Percentiles rank a stretch among this genome's conserved stretches.
Conservation (phyloP, 2,888 invertebrate species). For the Cephus spinipes region DNA sequence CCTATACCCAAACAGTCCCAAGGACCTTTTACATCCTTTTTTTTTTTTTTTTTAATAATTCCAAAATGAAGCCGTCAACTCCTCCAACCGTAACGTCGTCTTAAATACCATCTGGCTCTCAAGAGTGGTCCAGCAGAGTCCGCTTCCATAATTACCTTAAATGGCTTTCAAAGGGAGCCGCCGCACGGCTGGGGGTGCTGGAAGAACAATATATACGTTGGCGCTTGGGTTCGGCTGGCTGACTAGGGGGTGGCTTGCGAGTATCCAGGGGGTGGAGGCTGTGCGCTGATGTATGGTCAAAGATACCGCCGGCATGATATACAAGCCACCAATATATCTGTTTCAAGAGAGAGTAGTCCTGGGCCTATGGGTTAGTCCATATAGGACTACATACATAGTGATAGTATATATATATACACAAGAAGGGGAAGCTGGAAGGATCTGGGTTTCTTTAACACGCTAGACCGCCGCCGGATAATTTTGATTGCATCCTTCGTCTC, state of each 20-base stretch:
- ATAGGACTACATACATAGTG: background rate
- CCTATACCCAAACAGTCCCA: too few species aligned
- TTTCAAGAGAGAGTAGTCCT: conserved; percentile 13
- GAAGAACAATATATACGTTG: conserved; percentile 11
- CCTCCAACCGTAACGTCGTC: background rate
- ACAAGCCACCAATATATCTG: conserved; percentile 21
- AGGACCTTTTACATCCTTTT: background rate
- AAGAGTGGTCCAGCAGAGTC: conserved; percentile 26
- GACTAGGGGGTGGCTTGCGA: conserved; percentile 13
- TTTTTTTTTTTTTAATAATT: background rate
- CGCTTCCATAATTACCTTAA: conserved; percentile 23
- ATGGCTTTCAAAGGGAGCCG: conserved; percentile 22
- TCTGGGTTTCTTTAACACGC: conserved; percentile 6
- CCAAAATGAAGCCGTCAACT: background rate
- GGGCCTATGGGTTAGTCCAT: background rate
- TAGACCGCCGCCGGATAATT: conserved; percentile 8
- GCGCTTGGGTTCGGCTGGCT: background rate
- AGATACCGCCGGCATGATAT: conserved; percentile 33
- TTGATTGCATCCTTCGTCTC: conserved; percentile 13
- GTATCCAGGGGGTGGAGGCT: conserved; percentile 22
- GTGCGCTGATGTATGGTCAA: conserved; percentile 40
- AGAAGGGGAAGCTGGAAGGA: background rate
- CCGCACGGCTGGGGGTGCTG: conserved; percentile 15
- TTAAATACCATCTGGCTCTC: conserved; percentile 15
- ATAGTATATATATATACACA: background rate